Evolutionary conservation across 2,113 vertebrate species (phyloP).

Genomic region (Gobius niger): DNA sequence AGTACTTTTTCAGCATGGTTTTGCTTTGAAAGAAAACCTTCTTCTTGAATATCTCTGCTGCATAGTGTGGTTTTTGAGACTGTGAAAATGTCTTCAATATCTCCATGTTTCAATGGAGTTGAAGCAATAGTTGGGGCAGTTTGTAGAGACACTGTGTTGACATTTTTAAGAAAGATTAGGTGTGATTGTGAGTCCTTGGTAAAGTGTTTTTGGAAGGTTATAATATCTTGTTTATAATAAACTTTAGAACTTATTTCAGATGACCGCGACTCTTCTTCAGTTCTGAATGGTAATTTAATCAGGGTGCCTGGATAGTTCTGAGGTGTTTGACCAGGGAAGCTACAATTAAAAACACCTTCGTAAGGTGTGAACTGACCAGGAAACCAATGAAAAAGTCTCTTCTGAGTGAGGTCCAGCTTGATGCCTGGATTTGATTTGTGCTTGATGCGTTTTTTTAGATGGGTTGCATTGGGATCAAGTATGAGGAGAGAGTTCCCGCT

Average conservation of each 20-base stretch:
- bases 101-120: conserved; percentile 57
- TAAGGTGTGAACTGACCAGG: conserved; percentile 83
- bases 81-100: conserved; percentile 56
- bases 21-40: conserved; percentile 40
- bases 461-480: conserved; percentile 85
- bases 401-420: conserved; percentile 75
- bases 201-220: conserved; percentile 67
- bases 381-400: conserved; percentile 71
- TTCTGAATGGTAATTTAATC: conserved; percentile 83
- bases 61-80: conserved; percentile 58
- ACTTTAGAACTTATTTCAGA: conserved; percentile 78
- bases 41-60: conserved; percentile 44
- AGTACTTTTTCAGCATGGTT: conserved; percentile 23
- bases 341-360: conserved; percentile 78
- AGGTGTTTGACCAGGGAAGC: conserved; percentile 53
- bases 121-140: conserved; percentile 56
- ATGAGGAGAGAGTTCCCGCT: conserved; percentile 79
- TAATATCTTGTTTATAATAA: conserved; percentile 65
- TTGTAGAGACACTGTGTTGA: conserved; percentile 74
- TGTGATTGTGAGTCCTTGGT: conserved; percentile 62
- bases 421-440: conserved; percentile 77
- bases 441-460: conserved; percentile 80
- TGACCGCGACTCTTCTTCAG: conserved; percentile 72
- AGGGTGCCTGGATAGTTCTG: conserved; percentile 78
- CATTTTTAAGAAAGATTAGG: conserved; percentile 79